Base-by-base conservation (phyloP, 2,797 vertebrate species). In the Acanthornis magna region DNA sequence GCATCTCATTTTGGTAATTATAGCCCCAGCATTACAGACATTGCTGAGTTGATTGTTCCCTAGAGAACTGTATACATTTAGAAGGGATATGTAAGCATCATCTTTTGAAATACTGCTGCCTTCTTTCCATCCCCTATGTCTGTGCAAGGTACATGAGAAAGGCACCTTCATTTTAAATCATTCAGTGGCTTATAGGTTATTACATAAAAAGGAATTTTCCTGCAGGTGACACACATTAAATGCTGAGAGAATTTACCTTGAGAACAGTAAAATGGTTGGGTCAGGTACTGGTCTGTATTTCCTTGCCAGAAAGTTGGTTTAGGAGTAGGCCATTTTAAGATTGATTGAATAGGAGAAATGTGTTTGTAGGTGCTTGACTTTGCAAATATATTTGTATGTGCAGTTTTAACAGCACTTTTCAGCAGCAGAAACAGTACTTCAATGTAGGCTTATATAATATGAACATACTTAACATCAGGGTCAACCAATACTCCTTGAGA, bases 41-140 rank as follows among this genome's bases (percentile, higher is more conserved):
- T 77, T 95, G 96, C 89, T 51, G 77, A 94, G 94, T 48, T 94
- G 95, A 67, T 85, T 95, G 81, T 84, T 97, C 95, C 96, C 96
- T 55, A 32, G 96, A 93, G 96, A 91, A 51, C 72, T 1, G 26
- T 93, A 54, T 75, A 83, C 63, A 36, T 94, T 91, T 91, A 45
- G 88, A 70, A 87, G 25, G 42, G 82, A 60, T 77, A 51, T 72
- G 61, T 81, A 48, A 83, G 67, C 74, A 72, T 91, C 57, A 55
- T 95, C 67, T 75, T 89, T 60, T 70, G 67, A 90, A 91, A 95
- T 75, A 47, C n/a, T 95, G 51, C 88, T 87, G 67, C 67, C n/a
- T 92, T 77, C 79, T 91, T 87, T 60, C 88, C 53, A 57, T 55
- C 53, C 20, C 68, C 40, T 68, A n/a, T 88, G 30, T 61, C 23